Base-by-base conservation (phyloP, 2,888 invertebrate species). In the Trissolcus brochymenae region DNA sequence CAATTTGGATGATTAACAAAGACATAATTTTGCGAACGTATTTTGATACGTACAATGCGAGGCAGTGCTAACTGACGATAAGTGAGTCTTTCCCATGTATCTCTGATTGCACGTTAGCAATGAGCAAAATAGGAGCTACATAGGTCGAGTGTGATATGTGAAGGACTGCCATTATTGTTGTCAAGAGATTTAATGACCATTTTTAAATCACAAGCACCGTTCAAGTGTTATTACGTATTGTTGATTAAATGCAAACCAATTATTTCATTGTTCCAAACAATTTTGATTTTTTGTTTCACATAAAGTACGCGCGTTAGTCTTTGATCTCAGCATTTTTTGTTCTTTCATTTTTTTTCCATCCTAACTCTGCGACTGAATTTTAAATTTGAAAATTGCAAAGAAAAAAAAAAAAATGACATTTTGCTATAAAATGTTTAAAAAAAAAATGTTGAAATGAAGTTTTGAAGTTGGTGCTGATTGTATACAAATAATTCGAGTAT, bases 101-200 rank as follows among this genome's bases (percentile, higher is more conserved):
- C 60, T 67, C 71, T 67, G 74, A 75, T 78, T 78, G 78, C 56
- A 35, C 68, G 57, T 76, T 70, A 68, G 67, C 76, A 68, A 73
- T 66, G 68, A 68, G 68, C 73, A 67, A 76, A 73, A 79, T 76
- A 72, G 68, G 68, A 70, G 79, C 72, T 76, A 71, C 74, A 73
- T 78, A 75, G 65, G 78, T 74, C 74, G 78, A 78, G 70, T 70
- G 78, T 65, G 71, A 78, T 71, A 62, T 19, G 74, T 75, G 67
- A 78, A 71, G 78, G 78, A 78, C 85, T 81, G 84, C 82, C 81
- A 82, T 83, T 85, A 85, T 85, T 65, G 68, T 70, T 84, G 84
- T 85, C 84, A 85, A 84, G 82, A 83, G 83, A 84, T 86, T 87
- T 87, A 87, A 85, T 85, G 86, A 85, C 82, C 84, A 81, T 83